These are phyloP conservation scores for Stenotaenia linearis DNA, from an alignment of 2,888 invertebrate species.

Conservation along the genomic window DNA sequence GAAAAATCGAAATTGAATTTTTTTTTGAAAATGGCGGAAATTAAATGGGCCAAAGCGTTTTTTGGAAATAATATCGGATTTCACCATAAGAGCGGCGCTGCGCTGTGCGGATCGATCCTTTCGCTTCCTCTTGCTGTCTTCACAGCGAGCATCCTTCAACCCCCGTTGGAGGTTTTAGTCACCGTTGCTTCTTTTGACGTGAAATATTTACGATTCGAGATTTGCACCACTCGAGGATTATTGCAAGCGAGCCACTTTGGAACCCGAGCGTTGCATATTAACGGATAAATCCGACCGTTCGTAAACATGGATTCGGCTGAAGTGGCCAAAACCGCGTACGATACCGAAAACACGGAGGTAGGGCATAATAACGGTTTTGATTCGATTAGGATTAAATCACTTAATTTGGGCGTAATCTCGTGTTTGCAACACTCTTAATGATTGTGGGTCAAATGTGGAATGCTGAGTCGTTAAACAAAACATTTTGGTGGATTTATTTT, in stretches of 20 bases:
- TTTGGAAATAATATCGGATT: neutral
- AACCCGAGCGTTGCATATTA: neutral
- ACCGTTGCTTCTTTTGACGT: neutral
- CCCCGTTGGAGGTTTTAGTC: neutral
- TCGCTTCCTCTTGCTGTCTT: neutral
- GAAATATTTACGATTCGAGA: neutral
- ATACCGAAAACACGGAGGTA: conserved; percentile 1
- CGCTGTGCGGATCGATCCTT: neutral
- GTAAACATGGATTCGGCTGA: neutral
- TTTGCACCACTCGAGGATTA: neutral
- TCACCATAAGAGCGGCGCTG: neutral
- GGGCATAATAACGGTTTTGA: neutral
- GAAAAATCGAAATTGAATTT: too few species aligned
- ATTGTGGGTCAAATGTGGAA: neutral
- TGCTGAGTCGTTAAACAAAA: neutral
- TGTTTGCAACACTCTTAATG: neutral
- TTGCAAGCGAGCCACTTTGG: neutral
- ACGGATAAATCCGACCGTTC: neutral
- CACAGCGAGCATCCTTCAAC: neutral
- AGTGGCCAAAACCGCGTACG: neutral
- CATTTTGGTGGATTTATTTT: neutral
- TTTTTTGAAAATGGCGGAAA: too few species aligned
- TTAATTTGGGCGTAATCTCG: neutral
- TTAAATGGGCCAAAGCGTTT: neutral
- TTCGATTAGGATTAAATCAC: neutral